phyloP scores from a whole-genome alignment of 2,113 vertebrate genomes.

The Pedetes capensis region DNA sequence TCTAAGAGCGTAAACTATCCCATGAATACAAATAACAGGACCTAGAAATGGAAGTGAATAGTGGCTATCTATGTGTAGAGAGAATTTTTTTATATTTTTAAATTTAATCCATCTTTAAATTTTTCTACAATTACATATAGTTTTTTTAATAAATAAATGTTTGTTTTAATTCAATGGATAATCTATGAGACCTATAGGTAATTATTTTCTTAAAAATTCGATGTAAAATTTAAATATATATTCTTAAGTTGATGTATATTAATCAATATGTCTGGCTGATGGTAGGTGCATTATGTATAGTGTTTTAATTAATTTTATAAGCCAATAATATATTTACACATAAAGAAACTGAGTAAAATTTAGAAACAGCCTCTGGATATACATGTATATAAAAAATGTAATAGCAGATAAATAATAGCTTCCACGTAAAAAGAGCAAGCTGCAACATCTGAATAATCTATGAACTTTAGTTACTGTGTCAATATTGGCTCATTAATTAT shows the following conservation, averaged over 20 bases:
- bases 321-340: not conserved
- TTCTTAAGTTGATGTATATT: not conserved
- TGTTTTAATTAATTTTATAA: not conserved
- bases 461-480: not conserved
- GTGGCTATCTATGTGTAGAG: not conserved
- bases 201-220: not conserved
- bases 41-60: not conserved
- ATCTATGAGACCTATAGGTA: not conserved
- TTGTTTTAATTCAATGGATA: not conserved
- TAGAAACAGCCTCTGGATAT: not conserved
- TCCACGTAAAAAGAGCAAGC: not conserved
- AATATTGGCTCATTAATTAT: accelerated
- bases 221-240: not conserved
- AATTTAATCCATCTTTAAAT: not conserved
- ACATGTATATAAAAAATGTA: not conserved
- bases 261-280: not conserved
- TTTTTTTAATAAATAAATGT: not conserved
- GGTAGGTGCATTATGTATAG: not conserved
- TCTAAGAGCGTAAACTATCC: not conserved
- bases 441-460: not conserved
- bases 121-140: not conserved
- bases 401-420: not conserved
- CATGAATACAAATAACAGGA: not conserved
- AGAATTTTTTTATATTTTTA: not conserved
- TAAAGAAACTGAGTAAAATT: not conserved